phyloP scores from a whole-genome alignment of 2,888 invertebrate genomes.

The Cerastis rubricosa region DNA sequence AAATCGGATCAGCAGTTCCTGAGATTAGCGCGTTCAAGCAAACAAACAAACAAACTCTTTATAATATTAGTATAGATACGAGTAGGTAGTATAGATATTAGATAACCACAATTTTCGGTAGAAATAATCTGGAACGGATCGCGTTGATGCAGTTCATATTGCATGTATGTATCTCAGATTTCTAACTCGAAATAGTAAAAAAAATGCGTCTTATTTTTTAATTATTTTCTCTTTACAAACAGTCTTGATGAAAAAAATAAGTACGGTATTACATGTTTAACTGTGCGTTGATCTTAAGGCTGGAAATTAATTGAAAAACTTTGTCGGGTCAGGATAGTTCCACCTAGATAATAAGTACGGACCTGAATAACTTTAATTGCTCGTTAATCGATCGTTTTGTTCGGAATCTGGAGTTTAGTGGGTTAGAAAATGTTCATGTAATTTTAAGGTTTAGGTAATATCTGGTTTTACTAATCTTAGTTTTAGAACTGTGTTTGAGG shows the following conservation, averaged over 20 bases:
- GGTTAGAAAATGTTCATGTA: not conserved
- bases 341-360: slow-evolving; percentile 21
- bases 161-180: too few species aligned
- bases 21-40: too few species aligned
- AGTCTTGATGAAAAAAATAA: too few species aligned
- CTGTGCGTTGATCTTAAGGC: not conserved
- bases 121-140: not conserved
- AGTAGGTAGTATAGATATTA: too few species aligned
- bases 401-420: not conserved
- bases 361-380: slow-evolving; percentile 20
- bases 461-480: not conserved
- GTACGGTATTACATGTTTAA: not conserved
- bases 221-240: too few species aligned
- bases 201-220: too few species aligned
- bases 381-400: slow-evolving; percentile 9
- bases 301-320: slow-evolving; percentile 48
- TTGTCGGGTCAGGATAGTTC: slow-evolving; percentile 25
- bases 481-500: not conserved
- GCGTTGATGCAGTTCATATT: not conserved
- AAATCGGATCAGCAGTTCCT: too few species aligned
- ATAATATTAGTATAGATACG: too few species aligned
- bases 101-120: too few species aligned
- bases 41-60: too few species aligned
- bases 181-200: too few species aligned
- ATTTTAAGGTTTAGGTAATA: not conserved